Percentiles rank a stretch among this genome's conserved stretches.
Conservation (phyloP, 1,140 invertebrate species). For the Aradophagus sp. region DNA sequence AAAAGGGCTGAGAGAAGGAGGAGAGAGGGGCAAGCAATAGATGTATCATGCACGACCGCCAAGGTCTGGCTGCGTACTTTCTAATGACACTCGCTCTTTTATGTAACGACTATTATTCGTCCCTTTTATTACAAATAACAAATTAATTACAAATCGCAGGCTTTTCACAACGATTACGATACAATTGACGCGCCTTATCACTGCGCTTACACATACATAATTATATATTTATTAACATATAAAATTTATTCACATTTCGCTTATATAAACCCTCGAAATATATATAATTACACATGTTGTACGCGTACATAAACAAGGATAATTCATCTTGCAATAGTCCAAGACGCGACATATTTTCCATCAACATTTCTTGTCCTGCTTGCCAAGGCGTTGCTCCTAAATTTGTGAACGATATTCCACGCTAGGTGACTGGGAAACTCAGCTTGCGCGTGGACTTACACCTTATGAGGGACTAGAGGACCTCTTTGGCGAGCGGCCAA, state of each 20-base stretch:
- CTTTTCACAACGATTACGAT: slow-evolving; percentile 48
- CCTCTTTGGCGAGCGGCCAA: slow-evolving; percentile 70
- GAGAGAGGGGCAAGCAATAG: slow-evolving; percentile 11
- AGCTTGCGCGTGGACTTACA: no score
- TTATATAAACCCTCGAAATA: slow-evolving; percentile 9
- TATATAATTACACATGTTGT: slow-evolving; percentile 28
- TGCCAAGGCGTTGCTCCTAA: no score
- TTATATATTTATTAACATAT: slow-evolving; percentile 35
- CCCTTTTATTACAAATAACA: slow-evolving; percentile 68
- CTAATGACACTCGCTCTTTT: slow-evolving; percentile 68
- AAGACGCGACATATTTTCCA: slow-evolving; percentile 11
- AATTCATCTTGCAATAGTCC: slow-evolving; percentile 13
- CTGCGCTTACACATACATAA: slow-evolving; percentile 28
- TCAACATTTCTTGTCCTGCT: no score
- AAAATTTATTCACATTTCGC: no score
- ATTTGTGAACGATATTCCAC: no score
- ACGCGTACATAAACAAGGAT: no score
- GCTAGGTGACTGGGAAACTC: no score
- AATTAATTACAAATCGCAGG: slow-evolving; percentile 68
- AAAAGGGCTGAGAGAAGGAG: slow-evolving; percentile 26
- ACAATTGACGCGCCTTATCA: slow-evolving; percentile 32
- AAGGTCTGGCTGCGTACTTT: slow-evolving; percentile 63
- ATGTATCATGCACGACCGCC: slow-evolving; percentile 49
- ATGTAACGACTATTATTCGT: slow-evolving; percentile 71
- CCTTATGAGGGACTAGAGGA: no score